Conservation (phyloP, 2,888 invertebrate genomes). For the Serrognathus titanus region DNA sequence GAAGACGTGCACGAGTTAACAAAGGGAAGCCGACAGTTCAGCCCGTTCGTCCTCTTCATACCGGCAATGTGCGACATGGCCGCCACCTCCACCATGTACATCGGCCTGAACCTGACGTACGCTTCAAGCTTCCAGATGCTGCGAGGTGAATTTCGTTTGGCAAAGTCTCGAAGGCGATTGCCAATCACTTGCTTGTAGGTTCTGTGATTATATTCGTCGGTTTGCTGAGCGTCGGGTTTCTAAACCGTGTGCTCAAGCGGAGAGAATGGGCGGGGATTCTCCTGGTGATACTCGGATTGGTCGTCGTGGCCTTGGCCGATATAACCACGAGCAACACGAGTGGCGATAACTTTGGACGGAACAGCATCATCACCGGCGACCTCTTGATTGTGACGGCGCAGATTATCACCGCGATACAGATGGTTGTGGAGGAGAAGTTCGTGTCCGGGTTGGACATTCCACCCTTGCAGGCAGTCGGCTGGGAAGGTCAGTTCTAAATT, state of each 20-base stretch:
- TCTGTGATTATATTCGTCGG: slow-evolving; percentile 88
- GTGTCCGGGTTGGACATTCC: slow-evolving; percentile 81
- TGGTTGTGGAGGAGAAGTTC: slow-evolving; percentile 94
- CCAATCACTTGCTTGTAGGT: slow-evolving; percentile 50
- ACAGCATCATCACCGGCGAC: slow-evolving; percentile 80
- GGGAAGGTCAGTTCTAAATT: slow-evolving; percentile 65
- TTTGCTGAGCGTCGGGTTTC: slow-evolving; percentile 77
- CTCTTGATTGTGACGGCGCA: slow-evolving; percentile 71
- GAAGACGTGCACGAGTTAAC: slow-evolving; percentile 61
- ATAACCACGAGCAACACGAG: slow-evolving; percentile 51
- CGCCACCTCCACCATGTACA: slow-evolving; percentile 86
- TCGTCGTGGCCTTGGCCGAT: slow-evolving; percentile 73
- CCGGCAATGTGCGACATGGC: slow-evolving; percentile 88
- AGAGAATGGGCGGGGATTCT: slow-evolving; percentile 77
- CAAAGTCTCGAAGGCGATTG: neutral
- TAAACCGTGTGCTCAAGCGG: slow-evolving; percentile 61
- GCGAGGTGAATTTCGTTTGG: slow-evolving; percentile 57
- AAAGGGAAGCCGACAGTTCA: slow-evolving; percentile 72
- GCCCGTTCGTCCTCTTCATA: slow-evolving; percentile 73
- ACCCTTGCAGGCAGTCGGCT: slow-evolving; percentile 87
- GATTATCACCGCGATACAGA: slow-evolving; percentile 83
- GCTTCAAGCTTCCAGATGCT: slow-evolving; percentile 97
- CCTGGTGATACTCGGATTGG: slow-evolving; percentile 67
- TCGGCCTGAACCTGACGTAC: slow-evolving; percentile 87
- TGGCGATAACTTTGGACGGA: slow-evolving; percentile 52